A percentile compares a stretch with the other conserved stretches of the same genome.
phyloP scores from a whole-genome alignment of 2,888 invertebrate species.

The Pollenia labialis region DNA sequence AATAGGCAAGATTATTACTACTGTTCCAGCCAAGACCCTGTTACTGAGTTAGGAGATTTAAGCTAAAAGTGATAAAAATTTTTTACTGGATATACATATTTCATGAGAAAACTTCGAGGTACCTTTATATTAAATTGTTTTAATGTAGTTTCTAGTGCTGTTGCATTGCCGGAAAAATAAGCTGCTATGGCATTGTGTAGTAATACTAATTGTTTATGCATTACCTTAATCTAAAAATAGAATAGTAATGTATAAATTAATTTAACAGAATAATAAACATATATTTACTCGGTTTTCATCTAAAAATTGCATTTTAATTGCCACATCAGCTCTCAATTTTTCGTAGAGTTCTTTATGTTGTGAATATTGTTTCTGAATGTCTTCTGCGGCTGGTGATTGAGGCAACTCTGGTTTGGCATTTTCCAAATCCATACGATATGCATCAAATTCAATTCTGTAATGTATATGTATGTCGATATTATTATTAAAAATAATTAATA shows the following conservation, averaged over 20 bases:
- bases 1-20: conserved; percentile 80
- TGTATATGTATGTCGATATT: not conserved
- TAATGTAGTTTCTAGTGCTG: conserved; percentile 95
- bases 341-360: conserved; percentile 96
- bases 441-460: conserved; percentile 96
- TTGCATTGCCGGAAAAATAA: conserved; percentile 98
- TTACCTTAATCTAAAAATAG: conserved; percentile 93
- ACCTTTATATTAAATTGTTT: conserved; percentile 98
- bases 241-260: not conserved
- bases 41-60: conserved; percentile 90
- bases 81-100: not conserved
- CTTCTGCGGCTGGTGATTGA: conserved; percentile 88
- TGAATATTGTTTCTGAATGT: conserved; percentile 92
- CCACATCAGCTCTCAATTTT: conserved; percentile 95
- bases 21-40: conserved; percentile 93
- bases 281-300: conserved; percentile 96
- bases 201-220: conserved; percentile 98
- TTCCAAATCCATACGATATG: conserved; percentile 97
- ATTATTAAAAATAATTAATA: not conserved
- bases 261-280: not conserved
- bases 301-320: conserved; percentile 97
- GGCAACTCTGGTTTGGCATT: conserved; percentile 87
- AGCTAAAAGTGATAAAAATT: conserved; percentile 77
- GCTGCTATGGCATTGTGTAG: conserved; percentile 99
- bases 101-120: conserved; percentile 17